Evolutionary conservation across 2,113 vertebrate species (phyloP).

Genomic region (Notarius quadriscutis): DNA sequence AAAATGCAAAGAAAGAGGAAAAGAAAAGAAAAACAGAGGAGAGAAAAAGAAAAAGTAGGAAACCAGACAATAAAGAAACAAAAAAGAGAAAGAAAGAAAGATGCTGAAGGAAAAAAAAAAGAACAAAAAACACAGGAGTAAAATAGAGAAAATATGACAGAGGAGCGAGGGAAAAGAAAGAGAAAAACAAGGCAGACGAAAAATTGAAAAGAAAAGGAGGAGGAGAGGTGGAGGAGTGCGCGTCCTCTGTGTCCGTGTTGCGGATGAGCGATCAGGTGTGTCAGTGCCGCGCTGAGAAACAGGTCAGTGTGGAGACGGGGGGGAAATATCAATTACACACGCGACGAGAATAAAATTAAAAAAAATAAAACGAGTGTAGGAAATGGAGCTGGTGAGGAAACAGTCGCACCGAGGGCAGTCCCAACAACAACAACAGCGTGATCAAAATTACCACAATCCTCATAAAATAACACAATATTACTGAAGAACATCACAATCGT

Average conservation of each 20-base stretch:
- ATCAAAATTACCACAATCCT: neutral
- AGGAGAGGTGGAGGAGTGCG: neutral
- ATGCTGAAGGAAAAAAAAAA: neutral
- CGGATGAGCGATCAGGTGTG: constrained; percentile 24
- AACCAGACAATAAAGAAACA: neutral
- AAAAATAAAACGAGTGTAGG: neutral
- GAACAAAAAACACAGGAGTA: neutral
- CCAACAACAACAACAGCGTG: neutral
- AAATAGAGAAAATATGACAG: neutral
- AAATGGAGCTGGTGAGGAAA: neutral
- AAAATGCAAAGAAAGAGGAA: neutral
- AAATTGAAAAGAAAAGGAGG: neutral
- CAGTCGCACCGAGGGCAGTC: neutral
- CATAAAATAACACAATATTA: neutral
- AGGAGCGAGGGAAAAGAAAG: neutral
- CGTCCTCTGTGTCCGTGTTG: neutral
- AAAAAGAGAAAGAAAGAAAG: neutral
- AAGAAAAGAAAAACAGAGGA: neutral
- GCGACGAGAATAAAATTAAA: neutral
- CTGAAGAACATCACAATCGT: neutral
- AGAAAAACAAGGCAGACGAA: neutral
- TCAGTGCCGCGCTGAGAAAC: neutral
- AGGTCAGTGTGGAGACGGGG: neutral
- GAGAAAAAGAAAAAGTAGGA: neutral
- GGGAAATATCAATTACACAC: neutral